These are phyloP conservation scores for Drosophila triauraria DNA, from an alignment of 1,140 invertebrate species.

Conservation along the genomic window DNA sequence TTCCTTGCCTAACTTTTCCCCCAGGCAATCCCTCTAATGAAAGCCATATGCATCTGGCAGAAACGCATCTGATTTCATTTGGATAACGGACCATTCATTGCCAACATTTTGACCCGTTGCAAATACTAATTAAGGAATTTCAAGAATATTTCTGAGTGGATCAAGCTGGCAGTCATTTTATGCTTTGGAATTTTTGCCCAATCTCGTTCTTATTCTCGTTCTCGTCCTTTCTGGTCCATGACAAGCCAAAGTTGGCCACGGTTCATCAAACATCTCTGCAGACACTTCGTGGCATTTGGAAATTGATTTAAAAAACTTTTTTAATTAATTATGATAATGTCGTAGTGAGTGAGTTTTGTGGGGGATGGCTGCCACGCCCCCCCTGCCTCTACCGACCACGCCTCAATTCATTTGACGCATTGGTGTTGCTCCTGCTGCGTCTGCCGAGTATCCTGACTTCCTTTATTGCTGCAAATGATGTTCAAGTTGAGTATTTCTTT, in stretches of 20 bases:
- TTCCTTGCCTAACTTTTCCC: background rate
- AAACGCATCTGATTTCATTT: constrained; percentile 25
- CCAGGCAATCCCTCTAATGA: constrained; percentile 5
- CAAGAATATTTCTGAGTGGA: constrained; percentile 27
- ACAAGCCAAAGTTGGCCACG: constrained; percentile 55
- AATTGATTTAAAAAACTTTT: constrained; percentile 84
- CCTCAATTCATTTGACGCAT: constrained; percentile 61
- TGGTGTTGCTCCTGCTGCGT: constrained; percentile 47
- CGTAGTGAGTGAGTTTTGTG: constrained; percentile 42
- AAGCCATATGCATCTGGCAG: constrained; percentile 8
- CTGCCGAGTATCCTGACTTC: constrained; percentile 58
- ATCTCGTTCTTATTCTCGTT: constrained; percentile 1
- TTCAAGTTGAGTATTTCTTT: constrained; percentile 69
- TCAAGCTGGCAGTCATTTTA: constrained; percentile 26
- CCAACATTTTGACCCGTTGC: background rate
- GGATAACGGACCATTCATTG: background rate
- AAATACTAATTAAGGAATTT: constrained; percentile 32
- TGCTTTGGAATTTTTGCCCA: constrained; percentile 35
- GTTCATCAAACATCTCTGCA: constrained; percentile 74
- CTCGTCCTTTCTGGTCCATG: constrained; percentile 37
- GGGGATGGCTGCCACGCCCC: constrained; percentile 14
- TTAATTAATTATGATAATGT: constrained; percentile 83
- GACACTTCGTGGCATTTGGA: constrained; percentile 73
- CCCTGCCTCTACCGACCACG: constrained; percentile 1
- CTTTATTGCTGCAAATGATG: constrained; percentile 80